Base-by-base conservation (phyloP, 2,797 vertebrate genomes). In the Brotogeris chrysoptera region DNA sequence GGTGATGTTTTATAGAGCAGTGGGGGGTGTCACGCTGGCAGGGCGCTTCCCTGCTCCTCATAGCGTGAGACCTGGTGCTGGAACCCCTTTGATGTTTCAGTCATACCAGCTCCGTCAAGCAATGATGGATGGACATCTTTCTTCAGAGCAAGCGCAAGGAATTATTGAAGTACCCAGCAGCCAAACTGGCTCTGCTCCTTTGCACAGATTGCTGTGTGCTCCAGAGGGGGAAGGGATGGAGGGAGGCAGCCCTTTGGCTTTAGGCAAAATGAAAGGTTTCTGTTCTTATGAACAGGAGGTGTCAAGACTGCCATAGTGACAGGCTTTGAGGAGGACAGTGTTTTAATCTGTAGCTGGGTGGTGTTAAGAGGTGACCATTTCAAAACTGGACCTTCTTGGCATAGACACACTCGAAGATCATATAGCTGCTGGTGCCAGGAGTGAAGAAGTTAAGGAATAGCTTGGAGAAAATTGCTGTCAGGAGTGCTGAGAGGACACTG, bases 201-300 rank as follows among this genome's bases (percentile, higher is more conserved):
- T 1, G 0, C 1, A 0, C 32, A 68, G 61, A 16, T 17, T 3
- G 1, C 41, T 13, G 10, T 9, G 36, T 78, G 49, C 44, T 69
- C 61, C 41, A 50, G 53, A 65, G 44, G 46, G 44, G 43, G 63
- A 38, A 78, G 27, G n/a, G 43, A 13, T 64, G 39, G 63, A 89
- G 13, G 9, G 20, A 65, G 36, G 53, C 44, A 43, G 23, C n/a
- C 25, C 32, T 25, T 39, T 46, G 77, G 27, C 46, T 85, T 81
- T 59, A 30, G 50, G 5, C 19, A 59, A 72, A 66, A 21, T 3
- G 5, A 49, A 39, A 77, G 14, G 10, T 46, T 83, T 41, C 57
- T 41, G n/a, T n/a, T 76, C 49, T 9, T 25, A 6, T 46, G 34
- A 73, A 25, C 38, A 25, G 27, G 53, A 82, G 60, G 17, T 47